Base-by-base conservation (phyloP, 2,113 vertebrate species). In the Natator depressus region DNA sequence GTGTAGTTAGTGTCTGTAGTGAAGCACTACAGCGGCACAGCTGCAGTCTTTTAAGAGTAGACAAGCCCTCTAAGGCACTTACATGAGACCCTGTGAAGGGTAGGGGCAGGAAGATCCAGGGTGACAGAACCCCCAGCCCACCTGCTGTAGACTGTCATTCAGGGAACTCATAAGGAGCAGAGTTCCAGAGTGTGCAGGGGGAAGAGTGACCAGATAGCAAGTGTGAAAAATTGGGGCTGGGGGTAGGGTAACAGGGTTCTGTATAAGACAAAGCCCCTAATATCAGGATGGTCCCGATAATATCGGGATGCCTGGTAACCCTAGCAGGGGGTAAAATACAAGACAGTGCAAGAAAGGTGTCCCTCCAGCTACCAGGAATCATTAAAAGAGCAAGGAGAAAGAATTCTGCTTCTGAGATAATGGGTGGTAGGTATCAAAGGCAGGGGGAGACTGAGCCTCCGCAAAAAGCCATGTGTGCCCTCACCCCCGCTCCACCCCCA, bases 151-250 rank as follows among this genome's bases (percentile, higher is more conserved):
- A 65, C 25, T 85, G 38, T 5, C 20, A 2, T 76, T 80, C 49
- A 53, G 2, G 12, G 3, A 0, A 4, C 89, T 89, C 49, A 69
- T 25, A 55, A 16, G 42, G 80, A 25, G 31, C 25, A 87, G 59
- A 13, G 72, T 80, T 69, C 83, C 83, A 57, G 55, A 38, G 29
- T 22, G 69, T 0, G 0, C 38, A 59, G 0, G 1, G 84, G 27
- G 27, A 29, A 29, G 27, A 35, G 62, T 35, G 62, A 65, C 31
- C 62, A 65, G 65, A 22, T 10, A 72, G 17, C 65, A 72, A 38
- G n/a, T 72, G 19, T 72, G n/a, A 38, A 72, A 72, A 38, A 38
- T 38, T 38, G n/a, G 65, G n/a, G 38, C 27, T 72, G 19, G 9
- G 7, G 9, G 35, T 16, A 9, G 19, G 35, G 19, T 38, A 38